Evolutionary conservation across 2,113 vertebrate genomes (phyloP).

Genomic region (Archilochus colubris): DNA sequence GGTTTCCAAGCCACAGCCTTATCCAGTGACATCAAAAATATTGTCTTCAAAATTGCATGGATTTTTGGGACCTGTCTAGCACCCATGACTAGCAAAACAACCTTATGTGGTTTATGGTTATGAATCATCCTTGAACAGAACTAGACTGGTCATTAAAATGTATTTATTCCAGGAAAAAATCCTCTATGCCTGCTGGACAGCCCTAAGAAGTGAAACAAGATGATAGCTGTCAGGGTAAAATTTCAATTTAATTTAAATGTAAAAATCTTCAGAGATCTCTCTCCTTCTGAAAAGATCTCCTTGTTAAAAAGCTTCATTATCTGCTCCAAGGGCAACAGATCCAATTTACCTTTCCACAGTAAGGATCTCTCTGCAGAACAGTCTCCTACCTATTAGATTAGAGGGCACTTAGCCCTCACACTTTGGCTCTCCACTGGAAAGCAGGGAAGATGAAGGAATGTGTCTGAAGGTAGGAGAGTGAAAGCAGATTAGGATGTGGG

Average conservation of each 20-base stretch:
- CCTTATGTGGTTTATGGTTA: background rate
- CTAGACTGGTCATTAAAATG: background rate
- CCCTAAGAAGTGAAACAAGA: background rate
- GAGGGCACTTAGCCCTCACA: background rate
- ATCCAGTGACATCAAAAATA: background rate
- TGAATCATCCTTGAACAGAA: background rate
- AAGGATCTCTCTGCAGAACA: background rate
- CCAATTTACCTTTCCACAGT: background rate
- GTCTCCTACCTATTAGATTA: background rate
- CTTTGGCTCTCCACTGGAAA: background rate
- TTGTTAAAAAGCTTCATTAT: background rate
- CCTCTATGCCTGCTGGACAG: background rate
- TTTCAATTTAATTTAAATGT: background rate
- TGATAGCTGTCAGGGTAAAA: background rate
- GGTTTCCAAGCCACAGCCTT: background rate
- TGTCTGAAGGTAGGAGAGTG: accelerated
- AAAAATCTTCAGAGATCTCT: background rate
- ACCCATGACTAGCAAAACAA: background rate
- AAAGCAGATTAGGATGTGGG: background rate
- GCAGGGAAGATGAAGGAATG: background rate
- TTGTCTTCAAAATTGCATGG: background rate
- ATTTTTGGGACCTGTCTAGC: background rate
- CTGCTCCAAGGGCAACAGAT: background rate
- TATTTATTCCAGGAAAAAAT: background rate
- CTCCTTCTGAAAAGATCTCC: background rate